Evolutionary conservation across 2,888 invertebrate species (phyloP), one percentile per base, ranked within the genome.

Genomic region (Ophion ventricosus): DNA sequence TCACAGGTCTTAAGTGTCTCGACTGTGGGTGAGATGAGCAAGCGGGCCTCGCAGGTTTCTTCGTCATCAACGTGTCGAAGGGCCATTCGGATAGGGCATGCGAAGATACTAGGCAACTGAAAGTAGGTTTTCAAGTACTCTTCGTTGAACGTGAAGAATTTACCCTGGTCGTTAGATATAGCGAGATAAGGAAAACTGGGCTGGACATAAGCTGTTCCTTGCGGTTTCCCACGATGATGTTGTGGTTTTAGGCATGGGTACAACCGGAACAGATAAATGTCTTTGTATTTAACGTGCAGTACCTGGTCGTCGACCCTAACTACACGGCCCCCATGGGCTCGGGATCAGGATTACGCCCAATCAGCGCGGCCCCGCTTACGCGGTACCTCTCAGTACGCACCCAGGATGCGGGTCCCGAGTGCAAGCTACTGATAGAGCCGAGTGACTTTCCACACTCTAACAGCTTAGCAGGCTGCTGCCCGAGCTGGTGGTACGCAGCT

Each of bases 121-220:
- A 14, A 14, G 25, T 43, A 67, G 43, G 43, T 25, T 5, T 14
- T 23, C 4, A 67, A 5, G 49, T 67, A 49, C 11, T 35, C 43
- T 0, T 67, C 67, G 17, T 67, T 10, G 5, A 67, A 43, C 0
- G 67, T 23, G 25, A 67, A 49, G 7, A 23, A 67, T 25, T 67
- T 67, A 0, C 25, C 17, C 17, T 43, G 23, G 5, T 49, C 49
- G 43, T 67, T 14, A 25, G 43, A 20, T 14, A 0, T 43, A 2
- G 49, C 49, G 0, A 67, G 49, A 1, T 49, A 67, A 1, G 49
- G 43, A 14, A 43, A 23, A 5, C 2, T 10, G 3, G 43, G 67
- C 25, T 67, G 43, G 8, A 67, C 49, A 23, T 67, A 67, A 4
- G 67, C 67, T 1, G 67, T 49, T 14, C 43, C 67, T 14, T 23